Conservation (phyloP, 2,888 invertebrate genomes). For the Agonum fuliginosum region DNA sequence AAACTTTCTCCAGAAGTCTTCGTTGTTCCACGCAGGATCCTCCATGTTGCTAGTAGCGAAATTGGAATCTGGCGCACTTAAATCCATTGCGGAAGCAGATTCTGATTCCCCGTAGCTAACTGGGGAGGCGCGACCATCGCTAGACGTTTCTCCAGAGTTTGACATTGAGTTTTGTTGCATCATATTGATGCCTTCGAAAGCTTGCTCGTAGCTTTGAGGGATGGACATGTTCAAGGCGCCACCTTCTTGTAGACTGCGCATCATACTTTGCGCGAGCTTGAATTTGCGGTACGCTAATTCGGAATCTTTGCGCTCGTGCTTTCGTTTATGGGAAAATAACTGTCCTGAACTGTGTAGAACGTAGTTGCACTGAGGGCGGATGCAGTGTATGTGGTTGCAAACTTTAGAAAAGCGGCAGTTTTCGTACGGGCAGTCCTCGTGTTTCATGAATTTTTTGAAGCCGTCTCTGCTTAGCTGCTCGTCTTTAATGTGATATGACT, state of each 20-base stretch:
- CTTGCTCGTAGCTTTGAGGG: slow-evolving; percentile 66
- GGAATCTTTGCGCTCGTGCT: slow-evolving; percentile 95
- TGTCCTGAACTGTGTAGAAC: slow-evolving; percentile 98
- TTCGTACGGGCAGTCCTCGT: slow-evolving; percentile 93
- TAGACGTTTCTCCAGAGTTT: slow-evolving; percentile 74
- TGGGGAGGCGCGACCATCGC: slow-evolving; percentile 75
- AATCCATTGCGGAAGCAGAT: slow-evolving; percentile 70
- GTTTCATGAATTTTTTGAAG: slow-evolving; percentile 99
- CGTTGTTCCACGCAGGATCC: slow-evolving; percentile 68
- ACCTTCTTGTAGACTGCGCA: slow-evolving; percentile 76
- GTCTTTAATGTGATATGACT: slow-evolving; percentile 98
- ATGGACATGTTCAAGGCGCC: slow-evolving; percentile 64
- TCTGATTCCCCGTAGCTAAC: slow-evolving; percentile 72
- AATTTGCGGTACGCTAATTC: slow-evolving; percentile 90
- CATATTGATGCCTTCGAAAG: slow-evolving; percentile 69
- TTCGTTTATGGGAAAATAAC: slow-evolving; percentile 96
- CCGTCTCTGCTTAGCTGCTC: slow-evolving; percentile 96
- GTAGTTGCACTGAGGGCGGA: slow-evolving; percentile 94
- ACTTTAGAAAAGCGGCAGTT: slow-evolving; percentile 95
- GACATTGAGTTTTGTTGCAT: slow-evolving; percentile 70
- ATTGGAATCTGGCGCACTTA: slow-evolving; percentile 66
- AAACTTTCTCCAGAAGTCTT: slow-evolving; percentile 77
- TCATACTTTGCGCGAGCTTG: slow-evolving; percentile 78
- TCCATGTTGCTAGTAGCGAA: slow-evolving; percentile 37
- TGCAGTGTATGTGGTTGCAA: slow-evolving; percentile 99